Evolutionary conservation across 2,113 vertebrate genomes (phyloP).

Genomic region (Heterochromis multidens): DNA sequence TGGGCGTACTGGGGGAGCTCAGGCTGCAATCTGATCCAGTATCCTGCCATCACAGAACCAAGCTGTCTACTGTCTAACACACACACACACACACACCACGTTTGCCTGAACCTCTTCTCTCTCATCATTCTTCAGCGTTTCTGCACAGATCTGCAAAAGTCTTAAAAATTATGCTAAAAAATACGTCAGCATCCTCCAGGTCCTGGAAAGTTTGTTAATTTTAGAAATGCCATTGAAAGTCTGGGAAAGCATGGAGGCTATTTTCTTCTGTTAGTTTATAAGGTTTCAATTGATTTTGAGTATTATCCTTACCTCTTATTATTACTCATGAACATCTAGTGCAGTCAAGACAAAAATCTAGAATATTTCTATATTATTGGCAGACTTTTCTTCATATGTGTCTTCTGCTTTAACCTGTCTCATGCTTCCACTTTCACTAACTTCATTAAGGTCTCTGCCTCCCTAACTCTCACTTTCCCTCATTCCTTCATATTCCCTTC

Average conservation of each 20-base stretch:
- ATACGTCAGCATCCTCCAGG: background rate
- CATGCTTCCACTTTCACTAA: background rate
- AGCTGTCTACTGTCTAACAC: constrained; percentile 60
- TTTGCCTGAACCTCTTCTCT: constrained; percentile 13
- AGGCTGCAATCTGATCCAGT: constrained; percentile 67
- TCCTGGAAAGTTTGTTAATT: fast-evolving
- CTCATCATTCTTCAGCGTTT: constrained; percentile 14
- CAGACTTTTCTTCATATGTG: background rate
- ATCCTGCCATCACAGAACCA: constrained; percentile 59
- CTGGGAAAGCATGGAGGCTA: background rate
- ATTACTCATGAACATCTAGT: background rate
- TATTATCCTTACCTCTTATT: background rate
- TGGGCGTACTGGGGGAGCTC: constrained; percentile 41
- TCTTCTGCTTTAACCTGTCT: fast-evolving
- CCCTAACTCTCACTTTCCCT: background rate
- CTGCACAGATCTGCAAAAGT: background rate
- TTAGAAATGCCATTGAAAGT: background rate
- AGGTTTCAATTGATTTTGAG: background rate
- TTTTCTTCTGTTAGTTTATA: fast-evolving
- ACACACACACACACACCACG: background rate
- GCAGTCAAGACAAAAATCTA: fast-evolving
- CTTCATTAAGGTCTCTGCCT: too few species aligned
- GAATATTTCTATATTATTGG: fast-evolving
- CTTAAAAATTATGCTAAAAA: background rate
- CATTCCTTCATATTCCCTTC: background rate